A percentile compares a stretch with the other conserved stretches of the same genome.
phyloP scores from a whole-genome alignment of 1,140 invertebrate genomes.

The Aphaenogaster ashmeadi region DNA sequence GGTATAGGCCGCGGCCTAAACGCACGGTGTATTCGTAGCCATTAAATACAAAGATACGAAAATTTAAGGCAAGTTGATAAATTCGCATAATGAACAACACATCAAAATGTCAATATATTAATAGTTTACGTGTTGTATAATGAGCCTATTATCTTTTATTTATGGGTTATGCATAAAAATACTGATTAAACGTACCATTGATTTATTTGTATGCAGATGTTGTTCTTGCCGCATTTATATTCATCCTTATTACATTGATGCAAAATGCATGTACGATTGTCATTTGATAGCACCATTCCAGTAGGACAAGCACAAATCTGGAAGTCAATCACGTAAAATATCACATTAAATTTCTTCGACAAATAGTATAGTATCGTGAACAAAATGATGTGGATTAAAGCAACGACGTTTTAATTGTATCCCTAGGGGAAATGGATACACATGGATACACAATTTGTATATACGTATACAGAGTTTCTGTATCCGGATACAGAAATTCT shows the following conservation, averaged over 20 bases:
- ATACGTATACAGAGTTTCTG: no score
- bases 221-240: slow-evolving; percentile 86
- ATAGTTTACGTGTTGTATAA: background rate
- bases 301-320: slow-evolving; percentile 89
- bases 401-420: background rate
- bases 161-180: background rate
- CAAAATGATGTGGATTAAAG: background rate
- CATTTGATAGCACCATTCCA: slow-evolving; percentile 85
- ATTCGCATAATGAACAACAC: background rate
- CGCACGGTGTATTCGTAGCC: no score
- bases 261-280: slow-evolving; percentile 87
- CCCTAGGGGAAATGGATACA: no score
- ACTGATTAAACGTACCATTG: slow-evolving; percentile 67
- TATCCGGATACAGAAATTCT: no score
- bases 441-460: no score
- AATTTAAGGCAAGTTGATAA: background rate
- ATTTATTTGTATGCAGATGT: slow-evolving; percentile 85
- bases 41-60: background rate
- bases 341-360: background rate
- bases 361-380: background rate
- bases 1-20: no score
- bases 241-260: slow-evolving; percentile 87
- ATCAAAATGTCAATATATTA: background rate
- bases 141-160: background rate
- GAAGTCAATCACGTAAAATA: slow-evolving; percentile 14